Percentiles rank a stretch among this genome's conserved stretches.
Evolutionary conservation across 2,113 vertebrate species (phyloP).

Genomic region (Oreotrochilus melanogaster): DNA sequence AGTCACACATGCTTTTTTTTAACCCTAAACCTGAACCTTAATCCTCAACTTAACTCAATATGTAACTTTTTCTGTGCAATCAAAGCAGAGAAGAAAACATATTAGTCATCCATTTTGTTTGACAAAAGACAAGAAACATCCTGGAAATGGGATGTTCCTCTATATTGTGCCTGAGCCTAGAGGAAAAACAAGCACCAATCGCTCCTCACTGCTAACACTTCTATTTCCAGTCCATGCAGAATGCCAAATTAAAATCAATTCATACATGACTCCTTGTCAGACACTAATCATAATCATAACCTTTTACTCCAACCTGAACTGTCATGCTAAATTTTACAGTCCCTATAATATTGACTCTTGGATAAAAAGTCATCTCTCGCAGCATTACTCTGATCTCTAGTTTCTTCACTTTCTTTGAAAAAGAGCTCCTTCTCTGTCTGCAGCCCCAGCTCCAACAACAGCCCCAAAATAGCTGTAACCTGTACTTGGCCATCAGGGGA

Average conservation of each 20-base stretch:
- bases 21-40: neutral
- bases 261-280: neutral
- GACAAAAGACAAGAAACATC: neutral
- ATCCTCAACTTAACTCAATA: neutral
- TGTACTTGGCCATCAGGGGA: neutral
- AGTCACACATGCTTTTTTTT: neutral
- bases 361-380: neutral
- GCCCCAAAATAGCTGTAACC: neutral
- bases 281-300: too few species aligned
- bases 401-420: neutral
- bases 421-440: neutral
- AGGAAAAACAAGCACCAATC: neutral
- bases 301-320: neutral
- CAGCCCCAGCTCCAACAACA: neutral
- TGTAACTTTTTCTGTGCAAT: neutral
- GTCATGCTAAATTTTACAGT: neutral
- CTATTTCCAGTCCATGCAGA: neutral
- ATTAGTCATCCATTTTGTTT: neutral
- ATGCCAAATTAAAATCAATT: neutral
- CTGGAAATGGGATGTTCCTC: neutral
- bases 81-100: neutral
- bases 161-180: neutral
- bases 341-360: fast-evolving
- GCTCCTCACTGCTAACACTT: neutral
- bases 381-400: fast-evolving